These are phyloP conservation scores for Drosophila rubida DNA, from an alignment of 2,888 invertebrate genomes.

Conservation along the genomic window DNA sequence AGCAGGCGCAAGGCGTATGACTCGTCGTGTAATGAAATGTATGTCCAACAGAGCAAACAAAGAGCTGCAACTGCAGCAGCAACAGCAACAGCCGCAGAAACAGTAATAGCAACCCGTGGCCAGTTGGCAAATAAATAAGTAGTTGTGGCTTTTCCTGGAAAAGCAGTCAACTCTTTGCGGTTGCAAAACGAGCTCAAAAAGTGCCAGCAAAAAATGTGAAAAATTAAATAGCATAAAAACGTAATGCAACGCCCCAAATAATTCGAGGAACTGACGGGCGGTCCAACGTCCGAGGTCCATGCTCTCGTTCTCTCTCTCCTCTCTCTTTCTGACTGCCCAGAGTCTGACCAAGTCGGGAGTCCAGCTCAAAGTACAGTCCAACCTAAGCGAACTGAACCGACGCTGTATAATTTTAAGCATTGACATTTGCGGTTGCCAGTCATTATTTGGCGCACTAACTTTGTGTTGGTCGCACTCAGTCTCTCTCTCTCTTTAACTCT, in stretches of 20 bases:
- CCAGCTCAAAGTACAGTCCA: conserved; percentile 3
- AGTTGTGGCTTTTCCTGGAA: conserved; percentile 61
- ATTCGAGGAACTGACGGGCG: conserved; percentile 46
- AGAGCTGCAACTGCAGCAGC: conserved; percentile 45
- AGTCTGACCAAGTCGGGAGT: conserved; percentile 5
- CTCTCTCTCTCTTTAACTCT: too few species aligned
- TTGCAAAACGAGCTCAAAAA: conserved; percentile 44
- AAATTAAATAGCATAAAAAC: conserved; percentile 79
- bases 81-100: conserved; percentile 15
- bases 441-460: conserved; percentile 66
- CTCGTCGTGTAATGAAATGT: conserved; percentile 70
- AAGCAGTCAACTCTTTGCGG: conserved; percentile 70
- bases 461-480: conserved; percentile 11
- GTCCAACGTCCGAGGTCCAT: not conserved
- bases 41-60: conserved; percentile 69
- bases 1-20: conserved; percentile 41
- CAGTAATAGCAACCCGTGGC: conserved; percentile 26
- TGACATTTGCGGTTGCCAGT: conserved; percentile 78
- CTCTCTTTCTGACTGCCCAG: not conserved
- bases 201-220: conserved; percentile 53
- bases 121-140: conserved; percentile 60
- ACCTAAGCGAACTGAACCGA: conserved; percentile 45
- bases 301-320: conserved; percentile 1
- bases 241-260: conserved; percentile 69
- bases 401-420: conserved; percentile 78